Evolutionary conservation across 2,113 vertebrate genomes (phyloP).

Genomic region (Microcebus tavaratra): DNA sequence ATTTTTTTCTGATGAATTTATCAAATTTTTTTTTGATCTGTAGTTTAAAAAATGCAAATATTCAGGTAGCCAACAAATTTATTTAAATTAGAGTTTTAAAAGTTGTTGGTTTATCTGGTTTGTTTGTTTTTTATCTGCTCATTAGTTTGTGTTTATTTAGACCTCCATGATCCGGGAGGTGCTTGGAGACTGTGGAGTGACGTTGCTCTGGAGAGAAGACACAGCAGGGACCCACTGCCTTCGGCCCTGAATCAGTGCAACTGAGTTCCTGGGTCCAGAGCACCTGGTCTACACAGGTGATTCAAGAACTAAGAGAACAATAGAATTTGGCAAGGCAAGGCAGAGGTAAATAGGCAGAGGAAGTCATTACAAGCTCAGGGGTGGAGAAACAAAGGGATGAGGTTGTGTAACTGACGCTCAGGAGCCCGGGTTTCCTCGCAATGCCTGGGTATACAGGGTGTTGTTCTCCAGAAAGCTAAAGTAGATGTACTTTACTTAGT

Average conservation of each 20-base stretch:
- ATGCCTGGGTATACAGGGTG: accelerated
- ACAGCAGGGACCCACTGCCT: too few species aligned
- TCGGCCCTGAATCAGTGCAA: too few species aligned
- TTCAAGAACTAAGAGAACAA: neutral
- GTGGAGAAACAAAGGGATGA: neutral
- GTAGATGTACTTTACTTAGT: neutral
- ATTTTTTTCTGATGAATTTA: neutral
- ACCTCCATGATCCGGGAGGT: neutral
- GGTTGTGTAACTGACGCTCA: neutral
- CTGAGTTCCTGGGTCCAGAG: too few species aligned
- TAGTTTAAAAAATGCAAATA: neutral
- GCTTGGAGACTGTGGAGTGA: too few species aligned
- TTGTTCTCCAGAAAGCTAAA: neutral
- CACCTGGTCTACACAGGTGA: too few species aligned
- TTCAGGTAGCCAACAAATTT: neutral
- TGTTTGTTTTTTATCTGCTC: neutral
- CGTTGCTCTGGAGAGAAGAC: too few species aligned
- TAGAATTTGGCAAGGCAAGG: neutral
- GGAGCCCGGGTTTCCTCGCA: neutral
- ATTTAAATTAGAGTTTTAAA: neutral
- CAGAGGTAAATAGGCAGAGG: neutral
- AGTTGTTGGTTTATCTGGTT: neutral
- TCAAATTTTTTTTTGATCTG: neutral
- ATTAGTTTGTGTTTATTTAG: neutral
- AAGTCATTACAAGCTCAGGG: neutral